Conservation (phyloP, 2,113 vertebrate species). For the Donacobius atricapilla region DNA sequence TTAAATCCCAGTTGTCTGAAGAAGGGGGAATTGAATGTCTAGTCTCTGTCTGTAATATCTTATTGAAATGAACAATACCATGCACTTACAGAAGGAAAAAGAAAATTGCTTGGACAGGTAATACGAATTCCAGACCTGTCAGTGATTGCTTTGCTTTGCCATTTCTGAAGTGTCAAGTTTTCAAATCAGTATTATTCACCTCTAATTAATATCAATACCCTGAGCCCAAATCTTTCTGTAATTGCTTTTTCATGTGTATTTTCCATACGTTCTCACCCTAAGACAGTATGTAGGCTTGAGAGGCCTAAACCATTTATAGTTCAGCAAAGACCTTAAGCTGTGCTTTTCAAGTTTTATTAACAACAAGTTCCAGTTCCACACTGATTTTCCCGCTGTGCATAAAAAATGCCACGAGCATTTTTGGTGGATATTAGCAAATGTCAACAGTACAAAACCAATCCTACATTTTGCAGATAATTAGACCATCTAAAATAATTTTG, state of each 20-base stretch:
- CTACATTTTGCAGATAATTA: conserved; percentile 60
- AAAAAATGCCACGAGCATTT: conserved; percentile 61
- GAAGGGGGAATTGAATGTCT: conserved; percentile 15
- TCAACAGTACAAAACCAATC: conserved; percentile 47
- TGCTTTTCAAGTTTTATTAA: conserved; percentile 69
- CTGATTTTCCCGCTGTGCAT: conserved; percentile 56
- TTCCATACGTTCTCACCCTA: conserved; percentile 27
- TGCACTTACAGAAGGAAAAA: conserved; percentile 7
- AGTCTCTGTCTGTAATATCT: not conserved
- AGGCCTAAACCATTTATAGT: conserved; percentile 46
- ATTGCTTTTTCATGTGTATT: conserved; percentile 28
- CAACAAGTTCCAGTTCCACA: conserved; percentile 56
- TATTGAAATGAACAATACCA: conserved; percentile 30
- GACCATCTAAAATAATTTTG: conserved; percentile 56
- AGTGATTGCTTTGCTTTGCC: conserved; percentile 14
- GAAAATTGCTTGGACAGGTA: conserved; percentile 42
- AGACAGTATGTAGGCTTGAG: conserved; percentile 14
- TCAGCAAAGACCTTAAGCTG: conserved; percentile 61
- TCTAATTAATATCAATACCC: conserved; percentile 54
- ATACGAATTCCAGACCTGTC: conserved; percentile 13
- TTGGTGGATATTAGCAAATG: conserved; percentile 64
- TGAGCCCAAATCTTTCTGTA: not conserved
- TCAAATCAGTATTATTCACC: conserved; percentile 27
- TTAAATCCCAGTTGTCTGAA: conserved; percentile 45
- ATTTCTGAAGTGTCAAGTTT: conserved; percentile 22